phyloP scores from a whole-genome alignment of 2,113 vertebrate species.

The Vicugna pacos region DNA sequence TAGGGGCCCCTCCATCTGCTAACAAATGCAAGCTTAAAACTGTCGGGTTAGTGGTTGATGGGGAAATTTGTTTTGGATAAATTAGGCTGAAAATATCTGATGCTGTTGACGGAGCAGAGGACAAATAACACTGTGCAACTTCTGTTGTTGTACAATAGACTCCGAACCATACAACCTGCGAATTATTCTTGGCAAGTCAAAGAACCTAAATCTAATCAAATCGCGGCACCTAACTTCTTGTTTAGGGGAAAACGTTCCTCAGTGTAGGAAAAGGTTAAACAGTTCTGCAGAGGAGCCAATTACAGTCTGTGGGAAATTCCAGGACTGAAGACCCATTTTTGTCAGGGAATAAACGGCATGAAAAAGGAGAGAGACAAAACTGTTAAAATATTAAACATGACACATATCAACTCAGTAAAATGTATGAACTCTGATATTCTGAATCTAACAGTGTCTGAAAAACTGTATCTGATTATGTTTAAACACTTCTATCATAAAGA shows the following conservation, averaged over 20 bases:
- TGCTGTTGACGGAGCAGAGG: too few relatives aligned
- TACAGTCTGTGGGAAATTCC: not conserved
- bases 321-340: not conserved
- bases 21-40: not conserved
- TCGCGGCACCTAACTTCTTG: too few relatives aligned
- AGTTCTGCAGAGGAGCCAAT: not conserved
- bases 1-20: too few relatives aligned
- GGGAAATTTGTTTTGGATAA: not conserved
- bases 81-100: not conserved
- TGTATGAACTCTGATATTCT: not conserved
- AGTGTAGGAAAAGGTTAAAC: not conserved
- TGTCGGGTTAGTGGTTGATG: not conserved
- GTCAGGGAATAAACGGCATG: not conserved
- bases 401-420: not conserved
- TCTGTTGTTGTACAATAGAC: not conserved
- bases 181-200: not conserved
- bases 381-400: not conserved
- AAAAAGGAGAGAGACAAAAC: not conserved
- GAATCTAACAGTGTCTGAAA: not conserved
- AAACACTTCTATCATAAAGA: not conserved
- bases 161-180: not conserved
- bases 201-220: not conserved
- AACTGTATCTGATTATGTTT: not conserved
- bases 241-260: not conserved
- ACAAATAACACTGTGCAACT: not conserved